Percentiles rank a stretch among this genome's conserved stretches.
These are phyloP conservation scores for Antechinus stuartii DNA, from an alignment of 2,113 vertebrate species.

Conservation along the genomic window DNA sequence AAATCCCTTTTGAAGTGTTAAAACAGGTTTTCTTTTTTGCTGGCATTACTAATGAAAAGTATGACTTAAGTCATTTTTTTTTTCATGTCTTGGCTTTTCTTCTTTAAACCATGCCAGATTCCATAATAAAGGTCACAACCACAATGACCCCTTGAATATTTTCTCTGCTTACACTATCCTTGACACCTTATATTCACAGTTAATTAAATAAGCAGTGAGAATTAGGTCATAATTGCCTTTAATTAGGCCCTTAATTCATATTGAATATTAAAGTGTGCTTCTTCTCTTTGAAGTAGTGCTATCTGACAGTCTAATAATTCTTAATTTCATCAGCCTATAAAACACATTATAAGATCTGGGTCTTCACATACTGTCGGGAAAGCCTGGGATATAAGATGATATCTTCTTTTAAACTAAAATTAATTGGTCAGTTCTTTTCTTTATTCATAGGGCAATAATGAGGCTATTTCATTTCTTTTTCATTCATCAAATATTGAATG, in stretches of 20 bases:
- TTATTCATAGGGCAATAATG: neutral
- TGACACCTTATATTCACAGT: neutral
- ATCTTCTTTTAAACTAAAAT: neutral
- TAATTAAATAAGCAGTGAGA: neutral
- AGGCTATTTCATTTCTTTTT: neutral
- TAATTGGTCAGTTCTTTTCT: neutral
- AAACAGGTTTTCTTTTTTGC: neutral
- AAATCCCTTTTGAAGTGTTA: neutral
- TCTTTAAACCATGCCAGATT: neutral
- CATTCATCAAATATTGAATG: neutral
- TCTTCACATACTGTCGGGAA: neutral
- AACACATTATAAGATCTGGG: neutral
- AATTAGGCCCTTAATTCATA: neutral
- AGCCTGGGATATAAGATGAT: neutral
- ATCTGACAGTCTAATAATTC: neutral
- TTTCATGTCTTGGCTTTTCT: slow-evolving; percentile 29
- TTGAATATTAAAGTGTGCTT: neutral
- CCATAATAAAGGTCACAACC: neutral
- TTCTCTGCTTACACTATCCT: neutral
- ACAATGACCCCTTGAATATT: neutral
- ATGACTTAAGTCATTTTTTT: neutral
- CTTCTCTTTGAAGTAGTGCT: neutral
- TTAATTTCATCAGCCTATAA: neutral
- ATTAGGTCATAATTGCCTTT: slow-evolving; percentile 1
- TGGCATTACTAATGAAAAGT: neutral